Conservation (phyloP, 2,888 invertebrate species). For the Scaptomyza caliginosa region DNA sequence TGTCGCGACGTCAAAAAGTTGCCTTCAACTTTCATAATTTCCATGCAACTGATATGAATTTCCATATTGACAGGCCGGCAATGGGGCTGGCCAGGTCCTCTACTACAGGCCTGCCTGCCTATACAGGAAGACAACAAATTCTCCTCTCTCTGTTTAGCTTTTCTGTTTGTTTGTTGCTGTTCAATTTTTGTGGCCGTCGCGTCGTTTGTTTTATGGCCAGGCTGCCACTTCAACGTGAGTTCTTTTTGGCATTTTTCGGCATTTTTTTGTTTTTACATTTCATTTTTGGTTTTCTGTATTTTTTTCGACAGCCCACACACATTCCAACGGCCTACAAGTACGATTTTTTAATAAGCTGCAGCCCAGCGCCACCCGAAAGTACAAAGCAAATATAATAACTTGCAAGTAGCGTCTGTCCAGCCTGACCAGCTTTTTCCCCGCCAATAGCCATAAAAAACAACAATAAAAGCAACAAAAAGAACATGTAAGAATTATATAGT, state of each 20-base stretch:
- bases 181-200: constrained; percentile 72
- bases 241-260: constrained; percentile 38
- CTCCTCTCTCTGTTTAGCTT: neutral
- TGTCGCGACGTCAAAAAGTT: constrained; percentile 55
- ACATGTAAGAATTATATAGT: neutral
- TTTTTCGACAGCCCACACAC: constrained; percentile 52
- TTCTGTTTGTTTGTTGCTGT: constrained; percentile 51
- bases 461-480: constrained; percentile 10
- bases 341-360: constrained; percentile 74
- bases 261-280: constrained; percentile 6
- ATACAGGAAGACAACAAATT: constrained; percentile 38
- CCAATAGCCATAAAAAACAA: constrained; percentile 10
- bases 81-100: constrained; percentile 47
- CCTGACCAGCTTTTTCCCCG: constrained; percentile 2
- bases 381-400: constrained; percentile 81
- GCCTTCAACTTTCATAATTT: constrained; percentile 33
- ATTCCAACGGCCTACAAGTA: constrained; percentile 22
- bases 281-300: constrained; percentile 12
- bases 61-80: constrained; percentile 78
- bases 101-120: constrained; percentile 9
- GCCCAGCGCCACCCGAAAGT: constrained; percentile 62
- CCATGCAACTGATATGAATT: constrained; percentile 74
- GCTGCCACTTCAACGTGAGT: constrained; percentile 23
- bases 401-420: constrained; percentile 71
- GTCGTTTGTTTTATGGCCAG: constrained; percentile 62